These are phyloP conservation scores for Eilema griseolum DNA, from an alignment of 2,888 invertebrate genomes.

Conservation along the genomic window DNA sequence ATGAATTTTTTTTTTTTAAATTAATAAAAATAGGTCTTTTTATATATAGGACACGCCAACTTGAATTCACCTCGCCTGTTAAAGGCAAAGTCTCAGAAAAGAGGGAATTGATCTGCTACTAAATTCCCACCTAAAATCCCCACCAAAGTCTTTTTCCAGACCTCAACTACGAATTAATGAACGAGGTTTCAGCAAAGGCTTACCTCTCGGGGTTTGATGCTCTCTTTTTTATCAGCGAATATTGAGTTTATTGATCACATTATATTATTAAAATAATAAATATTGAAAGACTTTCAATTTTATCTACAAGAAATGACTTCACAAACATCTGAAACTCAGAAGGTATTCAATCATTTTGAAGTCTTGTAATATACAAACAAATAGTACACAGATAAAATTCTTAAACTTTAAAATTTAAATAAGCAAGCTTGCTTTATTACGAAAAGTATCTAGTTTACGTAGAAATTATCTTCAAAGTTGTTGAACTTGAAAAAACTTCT, in stretches of 20 bases:
- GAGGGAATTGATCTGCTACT: too few relatives aligned
- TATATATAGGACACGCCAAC: too few relatives aligned
- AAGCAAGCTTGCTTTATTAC: constrained; percentile 25
- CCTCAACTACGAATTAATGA: too few relatives aligned
- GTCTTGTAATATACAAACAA: constrained; percentile 29
- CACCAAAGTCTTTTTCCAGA: too few relatives aligned
- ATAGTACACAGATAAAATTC: constrained; percentile 21
- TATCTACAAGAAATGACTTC: constrained; percentile 22
- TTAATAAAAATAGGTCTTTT: too few relatives aligned
- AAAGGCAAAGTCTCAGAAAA: too few relatives aligned
- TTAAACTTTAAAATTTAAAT: constrained; percentile 33
- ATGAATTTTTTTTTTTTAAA: too few relatives aligned
- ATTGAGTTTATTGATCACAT: neutral
- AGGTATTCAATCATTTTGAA: constrained; percentile 41
- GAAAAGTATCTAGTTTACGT: constrained; percentile 32
- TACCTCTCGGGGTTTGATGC: too few relatives aligned
- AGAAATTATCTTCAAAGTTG: constrained; percentile 34
- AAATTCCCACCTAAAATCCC: too few relatives aligned
- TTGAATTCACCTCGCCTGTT: too few relatives aligned
- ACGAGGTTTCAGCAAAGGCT: too few relatives aligned
- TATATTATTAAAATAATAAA: neutral
- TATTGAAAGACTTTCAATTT: neutral
- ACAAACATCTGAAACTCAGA: constrained; percentile 13
- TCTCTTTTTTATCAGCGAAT: neutral
- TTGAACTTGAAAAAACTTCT: constrained; percentile 39